Percentiles rank a stretch among this genome's conserved stretches.
Conservation (phyloP, 2,797 vertebrate species). For the Mycteria americana region DNA sequence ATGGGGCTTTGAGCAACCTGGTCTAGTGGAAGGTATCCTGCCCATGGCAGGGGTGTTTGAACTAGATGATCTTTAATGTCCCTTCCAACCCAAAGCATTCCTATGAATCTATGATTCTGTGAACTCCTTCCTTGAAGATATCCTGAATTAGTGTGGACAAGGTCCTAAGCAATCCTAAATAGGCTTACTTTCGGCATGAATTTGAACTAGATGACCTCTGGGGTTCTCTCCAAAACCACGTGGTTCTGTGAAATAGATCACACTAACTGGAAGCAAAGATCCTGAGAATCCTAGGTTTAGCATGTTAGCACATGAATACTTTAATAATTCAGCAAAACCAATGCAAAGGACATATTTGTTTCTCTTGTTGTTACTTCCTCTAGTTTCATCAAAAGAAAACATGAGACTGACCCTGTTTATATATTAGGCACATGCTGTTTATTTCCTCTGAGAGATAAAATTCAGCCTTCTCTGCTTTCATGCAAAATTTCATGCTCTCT, state of each 20-base stretch:
- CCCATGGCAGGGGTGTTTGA: too few species aligned
- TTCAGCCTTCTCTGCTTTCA: not conserved
- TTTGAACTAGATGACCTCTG: not conserved
- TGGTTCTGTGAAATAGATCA: not conserved
- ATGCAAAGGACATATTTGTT: not conserved
- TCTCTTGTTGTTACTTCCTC: not conserved
- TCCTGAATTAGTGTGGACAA: not conserved
- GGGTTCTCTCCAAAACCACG: fast-evolving
- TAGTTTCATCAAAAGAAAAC: not conserved
- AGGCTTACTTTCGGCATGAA: not conserved
- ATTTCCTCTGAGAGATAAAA: not conserved
- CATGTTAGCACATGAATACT: not conserved
- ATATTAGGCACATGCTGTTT: not conserved
- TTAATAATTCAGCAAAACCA: not conserved
- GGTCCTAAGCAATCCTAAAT: not conserved
- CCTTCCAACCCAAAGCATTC: too few species aligned
- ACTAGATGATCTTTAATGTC: too few species aligned
- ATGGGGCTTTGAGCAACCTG: too few species aligned
- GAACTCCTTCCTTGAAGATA: not conserved
- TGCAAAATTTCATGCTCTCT: not conserved
- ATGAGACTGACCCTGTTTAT: not conserved
- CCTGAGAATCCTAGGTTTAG: not conserved
- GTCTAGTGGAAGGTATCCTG: too few species aligned
- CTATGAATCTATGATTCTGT: too few species aligned
- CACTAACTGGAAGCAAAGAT: not conserved